Percentiles rank a stretch among this genome's conserved stretches.
Conservation (phyloP, 2,888 invertebrate species). For the Hypena proboscidalis region DNA sequence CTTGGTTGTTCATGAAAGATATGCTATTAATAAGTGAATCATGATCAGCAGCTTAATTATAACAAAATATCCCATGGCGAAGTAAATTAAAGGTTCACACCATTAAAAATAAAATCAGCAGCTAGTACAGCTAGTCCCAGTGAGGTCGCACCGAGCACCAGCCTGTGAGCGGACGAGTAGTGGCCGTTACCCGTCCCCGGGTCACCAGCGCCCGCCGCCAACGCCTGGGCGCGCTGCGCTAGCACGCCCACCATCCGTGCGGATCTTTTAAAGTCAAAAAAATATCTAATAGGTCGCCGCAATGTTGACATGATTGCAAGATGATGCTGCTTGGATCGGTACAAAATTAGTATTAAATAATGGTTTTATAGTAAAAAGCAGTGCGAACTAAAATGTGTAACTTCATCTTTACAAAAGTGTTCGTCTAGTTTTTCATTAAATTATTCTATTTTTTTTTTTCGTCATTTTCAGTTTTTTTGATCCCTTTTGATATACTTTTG, state of each 20-base stretch:
- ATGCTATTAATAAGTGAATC: too few species aligned
- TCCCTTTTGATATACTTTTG: slow-evolving; percentile 11
- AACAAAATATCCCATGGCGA: too few species aligned
- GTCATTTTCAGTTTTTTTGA: slow-evolving; percentile 5
- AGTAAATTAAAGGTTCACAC: slow-evolving; percentile 45
- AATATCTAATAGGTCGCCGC: slow-evolving; percentile 27
- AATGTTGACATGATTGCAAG: slow-evolving; percentile 33
- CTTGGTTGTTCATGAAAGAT: too few species aligned
- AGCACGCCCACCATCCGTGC: slow-evolving; percentile 45
- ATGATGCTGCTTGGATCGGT: slow-evolving; percentile 12
- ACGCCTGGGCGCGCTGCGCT: slow-evolving; percentile 29
- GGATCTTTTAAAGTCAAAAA: slow-evolving; percentile 42
- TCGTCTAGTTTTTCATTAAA: slow-evolving; percentile 20
- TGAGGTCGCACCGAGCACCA: slow-evolving; percentile 52
- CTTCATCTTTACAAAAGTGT: slow-evolving; percentile 31
- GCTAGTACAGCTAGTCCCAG: slow-evolving; percentile 69
- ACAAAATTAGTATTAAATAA: too few species aligned
- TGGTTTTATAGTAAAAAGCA: slow-evolving; percentile 7
- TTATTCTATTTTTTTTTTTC: slow-evolving; percentile 6
- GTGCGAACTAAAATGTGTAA: slow-evolving; percentile 15
- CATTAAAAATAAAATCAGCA: slow-evolving; percentile 71
- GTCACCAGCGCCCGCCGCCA: slow-evolving; percentile 25
- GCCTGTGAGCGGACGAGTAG: slow-evolving; percentile 11
- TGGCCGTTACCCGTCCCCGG: slow-evolving; percentile 24
- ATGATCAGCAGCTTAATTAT: too few species aligned